Evolutionary conservation across 2,113 vertebrate species (phyloP), one percentile per base, ranked within the genome.

Genomic region (Coreoperca whiteheadi): DNA sequence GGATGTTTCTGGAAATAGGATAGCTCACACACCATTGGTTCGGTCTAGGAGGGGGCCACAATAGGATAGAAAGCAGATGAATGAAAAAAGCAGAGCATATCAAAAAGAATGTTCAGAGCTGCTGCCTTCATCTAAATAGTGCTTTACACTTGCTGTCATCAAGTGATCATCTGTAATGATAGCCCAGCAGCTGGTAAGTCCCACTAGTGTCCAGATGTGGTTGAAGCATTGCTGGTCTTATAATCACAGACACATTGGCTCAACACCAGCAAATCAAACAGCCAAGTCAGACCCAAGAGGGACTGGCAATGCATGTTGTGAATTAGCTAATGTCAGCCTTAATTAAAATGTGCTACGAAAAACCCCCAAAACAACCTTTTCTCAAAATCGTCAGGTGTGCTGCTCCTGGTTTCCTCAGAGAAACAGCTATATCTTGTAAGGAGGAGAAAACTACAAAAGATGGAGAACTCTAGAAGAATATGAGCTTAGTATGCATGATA

Each of bases 221-320:
- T 18, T 70, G 69, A 83, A 30, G 59, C 74, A 60, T 79, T n/a
- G 60, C 65, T 71, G 67, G 30, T 76, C 64, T 87, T 77, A 74
- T 80, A 85, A 86, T 89, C 81, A 68, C 82, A 86, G 89, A 89
- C 85, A 86, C 81, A 72, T 83, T 89, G 81, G 88, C 79, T 91
- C 82, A 85, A 91, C 90, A 92, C 89, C 85, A 93, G 70, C 85
- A 90, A 92, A 92, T 93, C 82, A 91, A 90, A 88, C 80, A 81
- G 84, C 83, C 68, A 73, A 82, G 77, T 79, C 60, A 74, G 34
- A 74, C 83, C 86, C 83, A 70, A 46, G 81, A 88, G 91, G 64
- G 69, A 68, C 46, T 21, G 20, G 16, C 67, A 43, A 64, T 61
- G 69, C 81, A 83, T 86, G 87, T 77, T 91, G 91, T 84, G 79